phyloP scores from a whole-genome alignment of 2,888 invertebrate species.

The Bembecia ichneumoniformis region DNA sequence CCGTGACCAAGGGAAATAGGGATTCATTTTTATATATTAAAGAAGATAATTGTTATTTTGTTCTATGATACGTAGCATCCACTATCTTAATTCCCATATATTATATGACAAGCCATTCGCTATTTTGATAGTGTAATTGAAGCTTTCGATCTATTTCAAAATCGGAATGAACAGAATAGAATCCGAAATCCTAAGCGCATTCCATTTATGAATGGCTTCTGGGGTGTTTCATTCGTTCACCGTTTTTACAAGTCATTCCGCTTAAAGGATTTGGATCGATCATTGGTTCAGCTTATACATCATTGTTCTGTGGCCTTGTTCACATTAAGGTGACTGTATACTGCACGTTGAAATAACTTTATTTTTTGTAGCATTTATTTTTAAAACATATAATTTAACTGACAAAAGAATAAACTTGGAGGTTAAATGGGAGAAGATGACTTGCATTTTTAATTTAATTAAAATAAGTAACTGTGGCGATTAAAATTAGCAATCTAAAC shows the following conservation, averaged over 20 bases:
- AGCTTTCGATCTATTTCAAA: too few species aligned
- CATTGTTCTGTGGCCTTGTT: conserved; percentile 4
- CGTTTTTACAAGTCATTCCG: conserved; percentile 1
- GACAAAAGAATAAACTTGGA: neutral
- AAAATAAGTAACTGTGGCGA: too few species aligned
- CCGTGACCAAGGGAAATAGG: too few species aligned
- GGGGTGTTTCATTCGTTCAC: conserved; percentile 2
- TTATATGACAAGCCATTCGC: too few species aligned
- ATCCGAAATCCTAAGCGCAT: neutral
- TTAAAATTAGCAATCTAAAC: too few species aligned
- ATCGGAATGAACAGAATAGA: too few species aligned
- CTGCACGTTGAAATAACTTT: neutral
- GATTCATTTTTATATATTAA: too few species aligned
- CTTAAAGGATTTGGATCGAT: conserved; percentile 2
- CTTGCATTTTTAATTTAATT: neutral
- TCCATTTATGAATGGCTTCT: neutral
- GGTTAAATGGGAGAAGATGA: neutral
- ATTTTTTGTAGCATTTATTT: neutral
- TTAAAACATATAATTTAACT: neutral
- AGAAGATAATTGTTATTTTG: too few species aligned
- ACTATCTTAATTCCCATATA: too few species aligned
- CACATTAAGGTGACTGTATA: neutral
- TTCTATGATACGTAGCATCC: too few species aligned
- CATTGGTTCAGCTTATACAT: conserved; percentile 1
- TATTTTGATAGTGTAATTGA: too few species aligned